Conservation (phyloP, 2,797 vertebrate genomes). For the Clarias laeviceps region DNA sequence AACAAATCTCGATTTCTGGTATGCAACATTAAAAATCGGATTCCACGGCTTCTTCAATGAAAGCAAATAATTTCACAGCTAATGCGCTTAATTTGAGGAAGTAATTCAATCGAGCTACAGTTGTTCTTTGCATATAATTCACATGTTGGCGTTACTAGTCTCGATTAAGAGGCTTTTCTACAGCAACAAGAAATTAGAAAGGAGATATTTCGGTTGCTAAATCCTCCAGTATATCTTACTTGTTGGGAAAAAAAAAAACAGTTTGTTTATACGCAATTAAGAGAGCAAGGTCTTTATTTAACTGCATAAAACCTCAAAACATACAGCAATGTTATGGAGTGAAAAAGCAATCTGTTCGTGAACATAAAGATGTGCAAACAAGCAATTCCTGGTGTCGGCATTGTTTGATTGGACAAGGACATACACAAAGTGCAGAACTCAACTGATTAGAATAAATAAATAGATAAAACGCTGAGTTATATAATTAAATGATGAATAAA, state of each 20-base stretch:
- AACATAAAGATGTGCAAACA: slow-evolving; percentile 59
- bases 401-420: slow-evolving; percentile 67
- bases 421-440: slow-evolving; percentile 64
- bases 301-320: slow-evolving; percentile 1
- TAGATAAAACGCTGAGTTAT: slow-evolving; percentile 67
- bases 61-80: slow-evolving; percentile 78
- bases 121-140: slow-evolving; percentile 70
- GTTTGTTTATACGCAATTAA: slow-evolving; percentile 47
- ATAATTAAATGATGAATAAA: slow-evolving; percentile 79
- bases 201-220: slow-evolving; percentile 34
- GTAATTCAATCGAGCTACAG: slow-evolving; percentile 70
- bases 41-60: slow-evolving; percentile 72
- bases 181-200: slow-evolving; percentile 53
- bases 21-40: slow-evolving; percentile 68
- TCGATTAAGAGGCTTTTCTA: slow-evolving; percentile 54
- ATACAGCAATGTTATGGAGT: slow-evolving; percentile 52
- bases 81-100: slow-evolving; percentile 76
- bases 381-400: slow-evolving; percentile 69
- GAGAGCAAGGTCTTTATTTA: slow-evolving; percentile 13
- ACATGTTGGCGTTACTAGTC: slow-evolving; percentile 59
- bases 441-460: slow-evolving; percentile 69
- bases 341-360: slow-evolving; percentile 59
- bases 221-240: slow-evolving; percentile 26
- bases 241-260: slow-evolving; percentile 37
- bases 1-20: slow-evolving; percentile 64